Evolutionary conservation across 1,140 invertebrate genomes (phyloP), one percentile per base, ranked within the genome.

Genomic region (Pemphigus obesinymphae): DNA sequence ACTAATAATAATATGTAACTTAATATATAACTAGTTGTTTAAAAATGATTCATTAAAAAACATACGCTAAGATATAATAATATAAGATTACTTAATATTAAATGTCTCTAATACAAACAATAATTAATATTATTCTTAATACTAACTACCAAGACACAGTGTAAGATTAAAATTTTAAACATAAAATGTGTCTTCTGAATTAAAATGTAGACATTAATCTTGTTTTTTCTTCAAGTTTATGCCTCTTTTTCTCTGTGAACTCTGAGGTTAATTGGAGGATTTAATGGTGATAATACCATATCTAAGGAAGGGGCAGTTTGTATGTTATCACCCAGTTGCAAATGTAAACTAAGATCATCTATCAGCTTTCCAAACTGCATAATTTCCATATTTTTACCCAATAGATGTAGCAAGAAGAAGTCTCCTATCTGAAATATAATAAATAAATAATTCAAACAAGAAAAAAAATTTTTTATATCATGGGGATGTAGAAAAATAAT

Each of bases 351-450:
- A 0, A 92, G 85, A 81, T 91, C 90, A 31, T 91, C 88, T 84
- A 96, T 85, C 78, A 95, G 90, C 85, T 95, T 93, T 45, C 91
- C 91, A 86, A 94, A 95, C 29, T 92, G 89, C 88, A 92, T 90
- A 85, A 93, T 89, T 85, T 93, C 95, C 88, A 96, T 91, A 86
- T 96, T 96, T 86, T 96, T 94, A 40, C 93, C 93, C 13, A 96
- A 87, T 45, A 96, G 87, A 85, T 95, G 93, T 45, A 96, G 87
- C 68, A 96, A 87, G 58, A 96, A 89, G 87, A 95, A 96, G 85
- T 96, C 94, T 37, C 94, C 94, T 84, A 96, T 91, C 92, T 94
- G 86, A 55, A 82, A 50, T 63, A 20, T 7, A 1, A 78, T 26
- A 40, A 1, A 17, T 40, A n/a, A 29, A 26, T 7, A 10, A 29